Conservation (phyloP, 92 coral and sea anemone species). For the Zoanthus sansibaricus region DNA sequence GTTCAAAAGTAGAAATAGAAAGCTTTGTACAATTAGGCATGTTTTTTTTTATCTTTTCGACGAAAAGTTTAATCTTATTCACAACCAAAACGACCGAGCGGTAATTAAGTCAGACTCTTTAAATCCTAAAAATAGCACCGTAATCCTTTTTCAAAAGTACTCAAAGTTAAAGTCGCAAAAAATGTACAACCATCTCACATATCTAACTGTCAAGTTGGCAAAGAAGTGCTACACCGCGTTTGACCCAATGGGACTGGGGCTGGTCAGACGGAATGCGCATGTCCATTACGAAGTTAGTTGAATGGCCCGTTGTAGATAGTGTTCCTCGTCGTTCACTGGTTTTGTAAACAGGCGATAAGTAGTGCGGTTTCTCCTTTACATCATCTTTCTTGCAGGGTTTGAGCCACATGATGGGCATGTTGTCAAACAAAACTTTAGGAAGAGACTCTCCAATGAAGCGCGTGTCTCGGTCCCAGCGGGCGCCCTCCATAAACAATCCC, state of each 20-base stretch:
- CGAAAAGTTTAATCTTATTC: neutral
- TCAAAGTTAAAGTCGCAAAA: neutral
- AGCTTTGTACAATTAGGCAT: neutral
- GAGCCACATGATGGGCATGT: constrained; percentile 97
- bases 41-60: neutral
- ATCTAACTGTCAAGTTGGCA: constrained; percentile 84
- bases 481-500: constrained; percentile 98
- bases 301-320: constrained; percentile 98
- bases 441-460: constrained; percentile 89
- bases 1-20: neutral
- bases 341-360: constrained; percentile 95
- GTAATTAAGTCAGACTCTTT: neutral
- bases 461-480: constrained; percentile 93
- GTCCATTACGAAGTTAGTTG: constrained; percentile 99
- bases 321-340: constrained; percentile 99
- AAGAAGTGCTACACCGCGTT: constrained; percentile 98
- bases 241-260: constrained; percentile 99
- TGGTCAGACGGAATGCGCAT: constrained; percentile 98
- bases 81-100: neutral
- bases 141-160: neutral
- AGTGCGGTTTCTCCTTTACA: constrained; percentile 84
- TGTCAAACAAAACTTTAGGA: constrained; percentile 87
- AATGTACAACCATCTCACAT: neutral
- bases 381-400: constrained; percentile 97
- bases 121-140: neutral